Conservation (phyloP, 2,797 vertebrate species). For the Alouatta caraya region DNA sequence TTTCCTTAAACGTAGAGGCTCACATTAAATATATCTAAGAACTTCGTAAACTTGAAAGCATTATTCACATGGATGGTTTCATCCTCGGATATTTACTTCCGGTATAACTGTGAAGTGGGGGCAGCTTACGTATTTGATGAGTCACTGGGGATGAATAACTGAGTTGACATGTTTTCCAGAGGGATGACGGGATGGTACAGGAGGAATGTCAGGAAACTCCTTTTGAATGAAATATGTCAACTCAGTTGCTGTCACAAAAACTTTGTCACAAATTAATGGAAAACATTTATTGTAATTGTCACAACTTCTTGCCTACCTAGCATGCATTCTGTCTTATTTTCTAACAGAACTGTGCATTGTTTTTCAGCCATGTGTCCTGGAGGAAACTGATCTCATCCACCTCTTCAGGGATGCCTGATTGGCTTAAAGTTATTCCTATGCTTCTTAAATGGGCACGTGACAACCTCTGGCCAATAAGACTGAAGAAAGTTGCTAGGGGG, state of each 20-base stretch:
- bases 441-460: not conserved
- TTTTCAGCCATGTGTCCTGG: not conserved
- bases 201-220: constrained; percentile 43
- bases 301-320: not conserved
- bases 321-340: constrained; percentile 32
- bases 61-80: not conserved
- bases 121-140: constrained; percentile 5
- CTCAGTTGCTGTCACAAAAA: constrained; percentile 25
- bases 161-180: constrained; percentile 42
- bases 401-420: not conserved
- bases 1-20: constrained; percentile 15
- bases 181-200: not conserved
- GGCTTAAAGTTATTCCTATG: constrained; percentile 9
- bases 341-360: not conserved
- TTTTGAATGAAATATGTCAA: constrained; percentile 1
- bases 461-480: not conserved
- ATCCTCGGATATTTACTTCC: constrained; percentile 35
- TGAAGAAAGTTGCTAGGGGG: not conserved
- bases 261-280: not conserved
- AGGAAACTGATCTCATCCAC: not conserved
- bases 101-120: not conserved
- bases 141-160: constrained; percentile 36
- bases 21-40: not conserved
- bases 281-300: not conserved
- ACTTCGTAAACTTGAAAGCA: not conserved